Evolutionary conservation across 2,113 vertebrate species (phyloP).

Genomic region (sheep (Ovis aries)): ARS-UI_Ramb_v3.0 NC_056067.1:51278501-51279000

Average conservation of each 20-base stretch:
- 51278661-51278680: background rate
- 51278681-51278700: background rate
- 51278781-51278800: background rate
- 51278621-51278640: constrained; percentile 87
- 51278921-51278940: background rate
- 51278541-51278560: constrained; percentile 85
- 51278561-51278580: constrained; percentile 97
- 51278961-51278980: background rate
- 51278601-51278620: constrained; percentile 99
- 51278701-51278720: background rate
- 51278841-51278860: background rate
- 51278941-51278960: background rate
- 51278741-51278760: background rate
- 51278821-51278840: background rate
- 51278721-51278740: background rate
- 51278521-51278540: constrained; percentile 80
- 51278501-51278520: constrained; percentile 97
- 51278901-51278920: background rate
- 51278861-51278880: background rate
- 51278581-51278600: constrained; percentile 99
- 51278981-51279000: background rate
- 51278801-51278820: background rate
- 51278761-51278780: background rate
- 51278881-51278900: background rate
- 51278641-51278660: background rate